Conservation (phyloP, 2,888 invertebrate species). For the Cheilosia urbana region DNA sequence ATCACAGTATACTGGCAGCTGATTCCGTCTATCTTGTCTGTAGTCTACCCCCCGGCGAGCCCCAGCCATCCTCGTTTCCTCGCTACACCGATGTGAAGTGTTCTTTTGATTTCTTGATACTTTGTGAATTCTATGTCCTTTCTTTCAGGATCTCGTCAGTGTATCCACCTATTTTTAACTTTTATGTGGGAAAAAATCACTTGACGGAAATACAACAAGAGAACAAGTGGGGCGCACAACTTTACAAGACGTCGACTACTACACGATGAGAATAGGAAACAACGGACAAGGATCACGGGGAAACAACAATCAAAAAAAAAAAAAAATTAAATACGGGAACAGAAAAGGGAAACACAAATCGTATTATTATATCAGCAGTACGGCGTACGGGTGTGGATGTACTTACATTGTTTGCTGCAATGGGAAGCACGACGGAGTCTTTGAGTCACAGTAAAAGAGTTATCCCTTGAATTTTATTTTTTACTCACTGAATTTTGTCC, state of each 20-base stretch:
- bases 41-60: slow-evolving; percentile 3
- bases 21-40: slow-evolving; percentile 34
- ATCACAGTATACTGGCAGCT: slow-evolving; percentile 15
- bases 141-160: slow-evolving; percentile 67
- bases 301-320: slow-evolving; percentile 16
- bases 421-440: slow-evolving; percentile 49
- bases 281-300: slow-evolving; percentile 63
- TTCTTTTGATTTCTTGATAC: slow-evolving; percentile 75
- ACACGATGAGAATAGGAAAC: slow-evolving; percentile 66
- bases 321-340: slow-evolving; percentile 41
- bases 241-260: slow-evolving; percentile 69
- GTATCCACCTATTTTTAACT: slow-evolving; percentile 67
- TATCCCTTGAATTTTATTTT: slow-evolving; percentile 49
- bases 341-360: slow-evolving; percentile 71
- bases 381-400: slow-evolving; percentile 25
- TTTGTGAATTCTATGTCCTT: slow-evolving; percentile 69
- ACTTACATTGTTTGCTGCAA: slow-evolving; percentile 58
- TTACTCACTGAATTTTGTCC: slow-evolving; percentile 29
- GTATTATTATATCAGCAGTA: slow-evolving; percentile 64
- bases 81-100: slow-evolving; percentile 61
- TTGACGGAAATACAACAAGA: slow-evolving; percentile 73
- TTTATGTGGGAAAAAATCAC: slow-evolving; percentile 75
- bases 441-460: slow-evolving; percentile 47
- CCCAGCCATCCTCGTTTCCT: slow-evolving; percentile 35
- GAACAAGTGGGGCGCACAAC: slow-evolving; percentile 74